Base-by-base conservation (phyloP, 2,797 vertebrate species). In the Coregonus sp. region DNA sequence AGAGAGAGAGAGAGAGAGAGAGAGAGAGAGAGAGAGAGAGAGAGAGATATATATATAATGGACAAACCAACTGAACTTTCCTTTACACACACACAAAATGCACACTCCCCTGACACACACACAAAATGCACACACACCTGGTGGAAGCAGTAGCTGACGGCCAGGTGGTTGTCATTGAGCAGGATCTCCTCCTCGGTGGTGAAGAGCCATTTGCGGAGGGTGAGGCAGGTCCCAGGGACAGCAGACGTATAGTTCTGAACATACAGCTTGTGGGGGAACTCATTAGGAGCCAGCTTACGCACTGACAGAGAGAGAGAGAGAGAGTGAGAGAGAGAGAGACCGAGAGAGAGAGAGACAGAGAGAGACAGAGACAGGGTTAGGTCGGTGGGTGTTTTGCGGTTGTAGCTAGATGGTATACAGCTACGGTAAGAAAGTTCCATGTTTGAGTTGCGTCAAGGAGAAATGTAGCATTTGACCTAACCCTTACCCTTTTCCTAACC, bases 161-260 rank as follows among this genome's bases (percentile, higher is more conserved):
- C 97, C 67, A 98, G 93, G 90, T 98, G 96, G 25, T 98, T 99
- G 90, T 99, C 97, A n/a, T 96, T 98, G 87, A 99, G 94, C 56
- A 99, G 92, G 47, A 95, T 92, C 88, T 99, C 98, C 83, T 99
- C 96, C 78, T 97, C 96, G 1, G 97, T 96, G 1, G 96, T 98
- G 86, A 99, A 99, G 81, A 99, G 97, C 97, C 98, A 99, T 86
- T 99, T 99, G 31, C 94, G 93, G 80, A 99, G 89, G 0, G 97
- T 97, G 83, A 99, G 95, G 86, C 98, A 99, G 50, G 98, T 99
- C 14, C 98, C 98, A 0, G 97, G 96, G 88, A 98, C 94, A 0
- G 96, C 97, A 7, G 98, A 99, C n/a, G 98, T 99, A 87, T 99
- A 99, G 86, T 99, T 99, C 92, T 99, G 97, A 81, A 99, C 96